Base-by-base conservation (phyloP, 37 sponge, comb jelly and placozoan genomes). In the Oopsacas minuta region DNA sequence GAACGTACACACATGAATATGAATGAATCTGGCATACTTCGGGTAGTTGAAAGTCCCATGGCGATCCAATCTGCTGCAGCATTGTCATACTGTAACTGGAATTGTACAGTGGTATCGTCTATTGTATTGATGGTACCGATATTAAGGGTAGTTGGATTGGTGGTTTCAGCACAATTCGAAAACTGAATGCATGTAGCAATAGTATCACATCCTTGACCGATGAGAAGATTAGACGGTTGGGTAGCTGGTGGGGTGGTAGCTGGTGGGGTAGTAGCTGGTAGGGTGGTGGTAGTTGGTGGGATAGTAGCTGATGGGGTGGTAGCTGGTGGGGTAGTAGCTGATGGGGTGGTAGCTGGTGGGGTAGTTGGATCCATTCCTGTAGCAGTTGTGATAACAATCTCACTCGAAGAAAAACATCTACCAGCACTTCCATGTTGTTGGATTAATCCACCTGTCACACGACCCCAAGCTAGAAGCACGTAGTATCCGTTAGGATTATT, bases 401-500 rank as follows among this genome's bases (percentile, higher is more conserved):
- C 17, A 17, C 17, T 46, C 12, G 51, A 12, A 22, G 51, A 46
- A 46, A 46, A 12, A 46, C 51, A 46, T 22, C 51, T 12, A 46
- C 51, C 51, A 46, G 51, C 12, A 12, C 17, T 46, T 46, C 51
- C 51, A 17, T 46, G 51, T n/a, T n/a, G n/a, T n/a, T n/a, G 49
- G 8, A 42, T 42, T 17, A 17, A 8, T 42, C 12, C 15, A 42
- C 49, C 49, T 17, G 8, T 17, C 49, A 42, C 49, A 8, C 49
- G 12, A 46, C 51, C 51, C 20, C 75, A n/a, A 32, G 75, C 75
- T 61, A 61, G 30, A 10, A 61, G 75, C 28, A 61, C 30, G 28
- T n/a, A 61, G 30, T 61, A 61, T 25, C 75, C 75, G 22, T 3
- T 61, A 61, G 75, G 75, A 61, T 61, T n/a, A n/a, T 61, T 61